Conservation (phyloP, 2,113 vertebrate genomes). For the Bothrops jararaca region DNA sequence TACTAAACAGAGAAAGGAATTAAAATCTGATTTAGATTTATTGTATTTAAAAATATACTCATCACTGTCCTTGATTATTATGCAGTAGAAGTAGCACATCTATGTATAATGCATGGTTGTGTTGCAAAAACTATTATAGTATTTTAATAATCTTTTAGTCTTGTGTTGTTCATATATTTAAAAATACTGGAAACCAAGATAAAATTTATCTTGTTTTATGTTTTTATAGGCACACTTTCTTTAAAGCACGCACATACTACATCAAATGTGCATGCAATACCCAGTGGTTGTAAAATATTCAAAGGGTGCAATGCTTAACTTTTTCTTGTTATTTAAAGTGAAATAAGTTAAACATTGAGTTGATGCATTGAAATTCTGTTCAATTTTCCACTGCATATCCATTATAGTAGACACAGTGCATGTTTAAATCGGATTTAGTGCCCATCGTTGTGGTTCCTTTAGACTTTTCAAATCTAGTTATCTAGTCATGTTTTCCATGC, state of each 20-base stretch:
- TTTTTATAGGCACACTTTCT: not conserved
- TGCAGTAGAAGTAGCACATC: not conserved
- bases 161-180: conserved; percentile 3
- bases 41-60: not conserved
- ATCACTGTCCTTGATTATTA: not conserved
- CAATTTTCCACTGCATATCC: not conserved
- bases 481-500: conserved; percentile 44
- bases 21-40: not conserved
- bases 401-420: not conserved
- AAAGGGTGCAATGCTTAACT: not conserved
- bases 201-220: not conserved
- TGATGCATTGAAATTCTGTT: not conserved
- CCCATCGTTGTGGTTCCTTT: not conserved
- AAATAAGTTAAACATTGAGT: not conserved
- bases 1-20: not conserved
- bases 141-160: not conserved
- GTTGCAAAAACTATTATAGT: not conserved
- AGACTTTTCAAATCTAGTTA: conserved; percentile 45
- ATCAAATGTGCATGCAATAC: not conserved
- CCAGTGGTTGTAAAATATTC: not conserved
- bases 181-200: not conserved
- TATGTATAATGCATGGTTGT: not conserved
- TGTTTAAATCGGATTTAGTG: conserved; percentile 1
- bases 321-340: not conserved
- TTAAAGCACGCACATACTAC: not conserved